phyloP scores from a whole-genome alignment of 2,113 vertebrate genomes.

The Nycticorax nycticorax region DNA sequence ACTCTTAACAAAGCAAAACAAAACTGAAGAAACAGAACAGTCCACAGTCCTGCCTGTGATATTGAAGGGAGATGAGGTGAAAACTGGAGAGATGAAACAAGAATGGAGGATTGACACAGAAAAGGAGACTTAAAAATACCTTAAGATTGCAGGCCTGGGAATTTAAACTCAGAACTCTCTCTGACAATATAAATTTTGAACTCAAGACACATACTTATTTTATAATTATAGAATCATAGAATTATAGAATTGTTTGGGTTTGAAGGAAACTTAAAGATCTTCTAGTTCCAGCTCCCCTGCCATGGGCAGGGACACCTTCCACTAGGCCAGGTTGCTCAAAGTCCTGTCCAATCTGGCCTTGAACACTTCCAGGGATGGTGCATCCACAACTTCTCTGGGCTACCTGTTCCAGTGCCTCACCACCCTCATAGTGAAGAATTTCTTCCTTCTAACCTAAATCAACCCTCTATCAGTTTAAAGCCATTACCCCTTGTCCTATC shows the following conservation, averaged over 20 bases:
- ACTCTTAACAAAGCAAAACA: not conserved
- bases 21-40: not conserved
- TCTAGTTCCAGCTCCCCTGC: not conserved
- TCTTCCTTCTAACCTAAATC: not conserved
- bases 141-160: not conserved
- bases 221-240: not conserved
- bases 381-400: not conserved
- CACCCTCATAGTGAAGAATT: not conserved
- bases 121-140: not conserved
- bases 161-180: not conserved
- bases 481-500: not conserved
- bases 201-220: not conserved
- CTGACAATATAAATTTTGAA: not conserved
- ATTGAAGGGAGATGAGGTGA: not conserved
- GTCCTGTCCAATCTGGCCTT: not conserved
- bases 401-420: not conserved
- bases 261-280: not conserved
- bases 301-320: not conserved
- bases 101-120: not conserved
- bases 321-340: not conserved
- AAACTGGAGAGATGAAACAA: not conserved
- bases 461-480: not conserved
- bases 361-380: not conserved
- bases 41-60: not conserved
- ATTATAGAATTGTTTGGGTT: not conserved